phyloP scores from a whole-genome alignment of 92 coral and sea anemone species.

The Plumapathes pennacea region DNA sequence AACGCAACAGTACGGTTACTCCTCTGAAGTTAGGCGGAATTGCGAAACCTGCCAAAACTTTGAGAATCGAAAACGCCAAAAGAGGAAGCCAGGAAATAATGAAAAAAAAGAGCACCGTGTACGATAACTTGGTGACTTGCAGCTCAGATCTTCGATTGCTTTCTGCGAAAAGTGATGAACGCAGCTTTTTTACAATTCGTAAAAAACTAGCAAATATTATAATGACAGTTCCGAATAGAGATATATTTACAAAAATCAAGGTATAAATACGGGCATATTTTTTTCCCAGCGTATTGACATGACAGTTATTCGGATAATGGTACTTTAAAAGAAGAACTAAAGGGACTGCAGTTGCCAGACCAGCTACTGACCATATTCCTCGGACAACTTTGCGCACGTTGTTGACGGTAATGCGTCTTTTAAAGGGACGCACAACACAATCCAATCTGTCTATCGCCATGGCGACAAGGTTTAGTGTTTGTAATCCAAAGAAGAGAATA shows the following conservation, averaged over 20 bases:
- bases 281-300: no score
- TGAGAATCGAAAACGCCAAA: not conserved
- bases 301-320: no score
- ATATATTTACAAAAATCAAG: not conserved
- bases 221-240: not conserved
- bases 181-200: not conserved
- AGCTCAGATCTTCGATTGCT: not conserved
- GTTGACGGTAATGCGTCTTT: slow-evolving; percentile 1
- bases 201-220: not conserved
- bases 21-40: not conserved
- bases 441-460: slow-evolving; percentile 16
- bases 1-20: not conserved
- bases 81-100: slow-evolving; percentile 1
- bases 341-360: not conserved
- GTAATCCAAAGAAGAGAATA: no score
- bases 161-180: not conserved
- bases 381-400: slow-evolving; percentile 5
- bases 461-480: not conserved
- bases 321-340: no score
- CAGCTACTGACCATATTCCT: not conserved
- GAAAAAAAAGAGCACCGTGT: not conserved
- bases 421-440: slow-evolving; percentile 7
- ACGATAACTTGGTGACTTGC: slow-evolving; percentile 2
- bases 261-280: no score
- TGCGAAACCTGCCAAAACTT: not conserved